Evolutionary conservation across 2,113 vertebrate genomes (phyloP).

Genomic region (Sinocyclocheilus anophthalmus): DNA sequence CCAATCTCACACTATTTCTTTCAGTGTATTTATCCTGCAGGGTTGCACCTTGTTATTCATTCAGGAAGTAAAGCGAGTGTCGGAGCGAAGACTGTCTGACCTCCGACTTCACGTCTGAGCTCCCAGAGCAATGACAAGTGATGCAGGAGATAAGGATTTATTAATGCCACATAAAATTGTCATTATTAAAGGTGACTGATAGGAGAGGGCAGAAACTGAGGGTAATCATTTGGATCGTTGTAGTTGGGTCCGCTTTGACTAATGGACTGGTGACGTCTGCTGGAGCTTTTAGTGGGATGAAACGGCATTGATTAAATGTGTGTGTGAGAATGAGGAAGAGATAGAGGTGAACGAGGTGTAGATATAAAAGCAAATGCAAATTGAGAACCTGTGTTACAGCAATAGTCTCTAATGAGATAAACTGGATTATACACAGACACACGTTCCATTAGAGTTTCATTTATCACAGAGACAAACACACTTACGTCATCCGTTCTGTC

Average conservation of each 20-base stretch:
- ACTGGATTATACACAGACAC: background rate
- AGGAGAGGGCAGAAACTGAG: slow-evolving; percentile 24
- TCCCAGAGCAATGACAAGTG: background rate
- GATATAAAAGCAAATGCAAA: slow-evolving; percentile 17
- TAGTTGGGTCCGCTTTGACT: slow-evolving; percentile 21
- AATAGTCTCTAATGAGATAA: slow-evolving; percentile 8
- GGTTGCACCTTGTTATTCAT: background rate
- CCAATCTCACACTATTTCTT: too few relatives aligned
- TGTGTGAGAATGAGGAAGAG: slow-evolving; percentile 24
- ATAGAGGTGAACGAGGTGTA: slow-evolving; percentile 17
- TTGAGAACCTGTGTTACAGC: slow-evolving; percentile 13
- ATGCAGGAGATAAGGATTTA: slow-evolving; percentile 14
- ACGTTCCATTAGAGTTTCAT: slow-evolving; percentile 1
- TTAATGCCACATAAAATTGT: slow-evolving; percentile 31
- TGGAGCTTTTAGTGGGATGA: slow-evolving; percentile 53
- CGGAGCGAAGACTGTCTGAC: background rate
- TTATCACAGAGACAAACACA: background rate
- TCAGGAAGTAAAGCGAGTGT: background rate
- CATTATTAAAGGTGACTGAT: slow-evolving; percentile 33
- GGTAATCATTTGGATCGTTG: background rate
- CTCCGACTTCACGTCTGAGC: background rate
- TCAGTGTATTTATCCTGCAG: too few relatives aligned
- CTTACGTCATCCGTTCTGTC: background rate
- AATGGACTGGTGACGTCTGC: slow-evolving; percentile 32
- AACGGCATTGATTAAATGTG: slow-evolving; percentile 53